These are phyloP conservation scores for Vipera ursinii DNA, from an alignment of 2,797 vertebrate genomes.

Conservation along the genomic window DNA sequence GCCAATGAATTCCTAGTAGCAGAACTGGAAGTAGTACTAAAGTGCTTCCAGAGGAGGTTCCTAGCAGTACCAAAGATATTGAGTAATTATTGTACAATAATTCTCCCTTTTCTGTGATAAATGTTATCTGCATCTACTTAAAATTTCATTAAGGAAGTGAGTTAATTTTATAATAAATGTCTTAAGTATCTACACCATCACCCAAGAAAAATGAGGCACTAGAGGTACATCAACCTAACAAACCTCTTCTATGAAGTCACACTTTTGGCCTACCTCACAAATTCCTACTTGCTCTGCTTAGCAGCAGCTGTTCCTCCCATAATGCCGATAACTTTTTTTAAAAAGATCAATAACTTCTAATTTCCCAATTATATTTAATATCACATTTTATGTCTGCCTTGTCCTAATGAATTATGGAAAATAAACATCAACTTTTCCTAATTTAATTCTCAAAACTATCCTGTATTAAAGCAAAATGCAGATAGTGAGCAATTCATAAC, in stretches of 20 bases:
- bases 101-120: neutral
- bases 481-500: neutral
- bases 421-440: neutral
- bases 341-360: neutral
- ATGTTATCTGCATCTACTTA: neutral
- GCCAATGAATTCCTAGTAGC: neutral
- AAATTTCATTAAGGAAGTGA: neutral
- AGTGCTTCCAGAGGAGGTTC: neutral
- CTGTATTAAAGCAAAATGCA: neutral
- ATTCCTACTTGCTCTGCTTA: neutral
- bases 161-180: neutral
- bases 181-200: neutral
- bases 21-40: neutral
- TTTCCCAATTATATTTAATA: neutral
- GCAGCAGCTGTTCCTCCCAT: neutral
- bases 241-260: neutral
- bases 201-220: neutral
- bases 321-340: neutral
- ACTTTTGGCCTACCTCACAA: neutral
- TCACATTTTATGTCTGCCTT: neutral
- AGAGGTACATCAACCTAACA: neutral
- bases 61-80: neutral
- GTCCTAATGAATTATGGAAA: neutral
- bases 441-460: neutral
- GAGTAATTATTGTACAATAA: neutral